Evolutionary conservation across 2,113 vertebrate genomes (phyloP).

Genomic region (Psilopogon haemacephalus): DNA sequence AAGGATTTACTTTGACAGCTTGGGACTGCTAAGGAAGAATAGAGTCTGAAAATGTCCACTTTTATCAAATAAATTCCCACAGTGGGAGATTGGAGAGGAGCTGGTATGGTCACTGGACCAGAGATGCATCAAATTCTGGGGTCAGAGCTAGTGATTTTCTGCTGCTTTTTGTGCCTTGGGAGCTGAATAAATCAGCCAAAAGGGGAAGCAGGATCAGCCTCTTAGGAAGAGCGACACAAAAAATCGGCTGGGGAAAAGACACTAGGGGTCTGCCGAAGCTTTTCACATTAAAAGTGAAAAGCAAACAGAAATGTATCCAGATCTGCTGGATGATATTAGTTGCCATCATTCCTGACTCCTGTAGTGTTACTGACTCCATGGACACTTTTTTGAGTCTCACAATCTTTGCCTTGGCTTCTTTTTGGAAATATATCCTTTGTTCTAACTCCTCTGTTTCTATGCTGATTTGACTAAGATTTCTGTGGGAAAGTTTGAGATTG

Average conservation of each 20-base stretch:
- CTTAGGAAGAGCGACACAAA: fast-evolving
- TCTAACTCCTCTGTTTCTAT: slow-evolving; percentile 51
- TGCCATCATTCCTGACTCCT: not conserved
- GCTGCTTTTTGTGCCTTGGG: not conserved
- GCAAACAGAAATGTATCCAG: not conserved
- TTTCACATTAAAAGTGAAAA: not conserved
- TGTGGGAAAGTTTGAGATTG: slow-evolving; percentile 38
- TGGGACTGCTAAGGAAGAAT: not conserved
- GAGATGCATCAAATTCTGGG: not conserved
- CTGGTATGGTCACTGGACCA: not conserved
- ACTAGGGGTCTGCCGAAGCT: not conserved
- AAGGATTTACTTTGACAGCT: not conserved
- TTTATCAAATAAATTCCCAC: not conserved
- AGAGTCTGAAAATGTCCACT: not conserved
- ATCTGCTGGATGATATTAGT: not conserved
- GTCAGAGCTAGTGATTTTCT: not conserved
- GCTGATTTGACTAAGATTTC: slow-evolving; percentile 36
- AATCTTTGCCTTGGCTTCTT: slow-evolving; percentile 30
- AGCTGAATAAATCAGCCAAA: not conserved
- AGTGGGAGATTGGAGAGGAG: not conserved
- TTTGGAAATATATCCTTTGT: slow-evolving; percentile 40
- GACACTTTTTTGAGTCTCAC: slow-evolving; percentile 8
- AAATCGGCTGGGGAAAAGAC: not conserved
- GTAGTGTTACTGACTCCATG: not conserved
- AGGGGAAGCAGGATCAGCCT: not conserved